phyloP scores from a whole-genome alignment of 2,113 vertebrate genomes.

The Eurypyga helias region DNA sequence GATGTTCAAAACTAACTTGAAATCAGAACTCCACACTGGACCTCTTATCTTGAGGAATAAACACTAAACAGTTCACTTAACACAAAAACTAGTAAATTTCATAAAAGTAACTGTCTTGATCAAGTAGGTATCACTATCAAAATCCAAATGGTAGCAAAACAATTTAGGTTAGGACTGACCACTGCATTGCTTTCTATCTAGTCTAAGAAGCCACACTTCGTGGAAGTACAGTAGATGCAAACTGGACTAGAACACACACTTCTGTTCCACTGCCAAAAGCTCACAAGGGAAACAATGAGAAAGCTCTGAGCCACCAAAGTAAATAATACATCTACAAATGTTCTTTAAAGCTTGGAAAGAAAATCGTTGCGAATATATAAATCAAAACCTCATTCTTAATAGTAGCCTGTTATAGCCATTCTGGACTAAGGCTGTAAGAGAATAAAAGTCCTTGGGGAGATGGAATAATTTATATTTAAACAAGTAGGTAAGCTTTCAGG shows the following conservation, averaged over 20 bases:
- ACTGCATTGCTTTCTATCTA: background rate
- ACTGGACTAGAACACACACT: background rate
- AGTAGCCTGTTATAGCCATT: background rate
- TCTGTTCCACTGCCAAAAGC: background rate
- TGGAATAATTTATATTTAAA: background rate
- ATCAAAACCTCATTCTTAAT: background rate
- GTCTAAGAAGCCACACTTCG: background rate
- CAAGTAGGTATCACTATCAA: background rate
- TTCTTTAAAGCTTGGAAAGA: background rate
- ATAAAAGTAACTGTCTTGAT: background rate
- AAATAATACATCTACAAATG: background rate
- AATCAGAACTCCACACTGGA: background rate
- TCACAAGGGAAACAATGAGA: background rate
- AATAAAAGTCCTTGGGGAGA: background rate
- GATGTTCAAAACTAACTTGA: background rate
- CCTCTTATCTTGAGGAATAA: background rate
- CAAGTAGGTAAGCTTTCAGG: background rate
- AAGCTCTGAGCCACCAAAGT: background rate
- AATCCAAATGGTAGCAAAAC: background rate
- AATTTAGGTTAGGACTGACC: background rate
- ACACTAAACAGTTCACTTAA: background rate
- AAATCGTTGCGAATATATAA: background rate
- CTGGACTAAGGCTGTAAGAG: background rate
- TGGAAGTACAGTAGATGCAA: background rate
- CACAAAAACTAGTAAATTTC: background rate